Base-by-base conservation (phyloP, 2,888 invertebrate species). In the Hypercompe scribonia region DNA sequence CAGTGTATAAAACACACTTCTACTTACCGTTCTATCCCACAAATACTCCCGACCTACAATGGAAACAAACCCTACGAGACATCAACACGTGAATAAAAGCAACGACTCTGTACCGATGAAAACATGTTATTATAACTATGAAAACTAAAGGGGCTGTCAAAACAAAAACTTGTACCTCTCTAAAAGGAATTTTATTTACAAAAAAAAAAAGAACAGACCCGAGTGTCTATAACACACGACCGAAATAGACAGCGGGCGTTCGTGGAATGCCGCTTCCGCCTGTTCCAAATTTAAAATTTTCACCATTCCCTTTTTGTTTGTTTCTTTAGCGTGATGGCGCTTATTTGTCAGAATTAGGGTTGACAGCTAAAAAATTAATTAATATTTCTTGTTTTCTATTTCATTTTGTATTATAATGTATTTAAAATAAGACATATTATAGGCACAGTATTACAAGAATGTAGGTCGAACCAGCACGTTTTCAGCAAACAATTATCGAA, bases 181-280 rank as follows among this genome's bases (percentile, higher is more conserved):
- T 72, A 77, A 81, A 85, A 81, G 74, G 82, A 63, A 64, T 73
- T 77, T 77, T 78, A 75, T 76, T 75, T 76, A 75, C 68, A 71
- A 50, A 82, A 21, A 18, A 46, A 46, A 46, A 46, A 72, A 78
- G 71, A 54, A 54, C n/a, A 2, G n/a, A n/a, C n/a, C n/a, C n/a
- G 68, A 74, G 58, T 78, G 74, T 77, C 76, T 84, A 78, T 82
- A 78, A 81, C 78, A 81, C 83, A 80, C 85, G 87, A 87, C 90
- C 84, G 87, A 90, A 89, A 89, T 91, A 91, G 90, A 86, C 84
- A 85, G 79, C 83, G 85, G 72, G 81, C 87, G 87, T 74, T 78
- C 78, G 74, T 65, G 90, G 92, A 91, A 92, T 92, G 91, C 81
- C n/a, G 87, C 90, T 92, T 91, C 92, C 92, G 92, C 84, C 85